A percentile compares a stretch with the other conserved stretches of the same genome.
These are phyloP conservation scores for Gallinago solitaria DNA, from an alignment of 2,797 vertebrate species.

Conservation along the genomic window DNA sequence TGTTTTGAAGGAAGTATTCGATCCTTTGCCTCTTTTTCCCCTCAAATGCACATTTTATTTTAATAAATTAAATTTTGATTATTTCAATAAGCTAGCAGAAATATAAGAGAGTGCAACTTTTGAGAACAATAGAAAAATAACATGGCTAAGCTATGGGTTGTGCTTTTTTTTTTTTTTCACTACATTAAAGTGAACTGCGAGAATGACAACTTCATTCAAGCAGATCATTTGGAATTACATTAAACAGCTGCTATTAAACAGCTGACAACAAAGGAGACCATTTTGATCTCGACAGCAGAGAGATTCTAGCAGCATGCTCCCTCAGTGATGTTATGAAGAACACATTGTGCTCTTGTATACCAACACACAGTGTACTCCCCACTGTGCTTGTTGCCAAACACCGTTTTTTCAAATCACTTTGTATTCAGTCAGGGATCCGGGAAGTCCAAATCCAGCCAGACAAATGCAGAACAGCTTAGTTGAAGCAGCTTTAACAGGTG, in stretches of 20 bases:
- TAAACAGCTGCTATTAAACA: slow-evolving; percentile 81
- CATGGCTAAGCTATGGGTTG: not conserved
- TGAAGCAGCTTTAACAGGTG: slow-evolving; percentile 82
- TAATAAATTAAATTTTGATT: not conserved
- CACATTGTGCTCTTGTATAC: slow-evolving; percentile 75
- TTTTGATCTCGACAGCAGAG: slow-evolving; percentile 69
- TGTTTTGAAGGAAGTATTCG: not conserved
- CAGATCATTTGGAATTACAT: slow-evolving; percentile 80
- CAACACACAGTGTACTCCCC: slow-evolving; percentile 73
- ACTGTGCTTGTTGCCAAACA: slow-evolving; percentile 82
- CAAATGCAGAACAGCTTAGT: slow-evolving; percentile 80
- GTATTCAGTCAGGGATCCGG: slow-evolving; percentile 75
- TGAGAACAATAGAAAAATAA: slow-evolving; percentile 33
- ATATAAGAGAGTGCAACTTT: slow-evolving; percentile 15
- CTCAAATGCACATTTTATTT: not conserved
- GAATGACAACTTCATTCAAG: slow-evolving; percentile 80
- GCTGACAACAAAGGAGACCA: slow-evolving; percentile 75
- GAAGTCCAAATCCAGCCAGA: slow-evolving; percentile 80
- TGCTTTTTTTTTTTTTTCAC: not conserved
- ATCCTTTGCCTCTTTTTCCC: not conserved
- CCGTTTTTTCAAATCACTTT: slow-evolving; percentile 74
- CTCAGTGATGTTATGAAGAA: slow-evolving; percentile 67
- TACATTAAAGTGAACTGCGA: slow-evolving; percentile 75
- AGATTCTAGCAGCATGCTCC: slow-evolving; percentile 64
- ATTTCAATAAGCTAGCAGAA: not conserved